Conservation (phyloP, 2,113 vertebrate genomes). For the Aegotheles bennettii region DNA sequence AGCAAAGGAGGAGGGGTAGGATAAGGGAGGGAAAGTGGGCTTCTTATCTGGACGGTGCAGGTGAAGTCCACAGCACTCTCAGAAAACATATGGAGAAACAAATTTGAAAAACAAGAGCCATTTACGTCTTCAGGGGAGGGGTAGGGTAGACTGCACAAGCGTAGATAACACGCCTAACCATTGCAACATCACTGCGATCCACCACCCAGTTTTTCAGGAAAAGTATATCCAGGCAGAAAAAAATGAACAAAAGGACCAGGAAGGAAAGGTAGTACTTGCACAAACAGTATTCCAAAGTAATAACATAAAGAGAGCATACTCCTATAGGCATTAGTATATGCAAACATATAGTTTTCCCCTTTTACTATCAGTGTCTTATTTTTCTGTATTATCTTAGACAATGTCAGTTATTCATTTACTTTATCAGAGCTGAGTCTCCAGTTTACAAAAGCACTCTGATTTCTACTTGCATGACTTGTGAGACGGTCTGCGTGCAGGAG, state of each 20-base stretch:
- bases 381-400: background rate
- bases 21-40: background rate
- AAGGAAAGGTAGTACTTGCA: background rate
- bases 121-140: conserved; percentile 3
- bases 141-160: background rate
- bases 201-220: conserved; percentile 40
- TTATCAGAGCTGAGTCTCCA: background rate
- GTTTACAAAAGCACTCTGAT: background rate
- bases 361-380: background rate
- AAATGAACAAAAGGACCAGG: background rate
- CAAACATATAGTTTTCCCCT: background rate
- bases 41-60: conserved; percentile 39
- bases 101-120: conserved; percentile 23
- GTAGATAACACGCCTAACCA: conserved; percentile 2
- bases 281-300: background rate
- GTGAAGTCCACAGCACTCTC: background rate
- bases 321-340: background rate
- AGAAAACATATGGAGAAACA: background rate
- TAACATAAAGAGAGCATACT: background rate
- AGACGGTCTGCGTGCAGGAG: background rate
- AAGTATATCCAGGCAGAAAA: background rate
- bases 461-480: background rate
- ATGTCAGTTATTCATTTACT: background rate
- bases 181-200: background rate
- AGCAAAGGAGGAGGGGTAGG: background rate